Conservation (phyloP, 2,888 invertebrate genomes). For the Tanytarsus gracilentus region DNA sequence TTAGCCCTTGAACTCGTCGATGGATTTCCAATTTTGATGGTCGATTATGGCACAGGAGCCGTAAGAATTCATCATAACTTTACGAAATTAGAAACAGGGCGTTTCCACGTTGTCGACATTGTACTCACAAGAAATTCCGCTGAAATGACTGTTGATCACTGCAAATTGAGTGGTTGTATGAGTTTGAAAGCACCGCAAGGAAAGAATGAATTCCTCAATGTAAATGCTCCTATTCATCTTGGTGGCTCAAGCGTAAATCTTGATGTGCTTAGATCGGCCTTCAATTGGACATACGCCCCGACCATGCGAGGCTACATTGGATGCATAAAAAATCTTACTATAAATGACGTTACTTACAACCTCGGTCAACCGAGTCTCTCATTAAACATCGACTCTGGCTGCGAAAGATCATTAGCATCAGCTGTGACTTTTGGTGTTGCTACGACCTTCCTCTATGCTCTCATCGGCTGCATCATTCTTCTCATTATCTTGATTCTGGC, state of each 20-base stretch:
- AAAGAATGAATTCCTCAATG: constrained; percentile 62
- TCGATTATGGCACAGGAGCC: constrained; percentile 83
- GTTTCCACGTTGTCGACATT: constrained; percentile 80
- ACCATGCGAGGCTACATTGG: constrained; percentile 69
- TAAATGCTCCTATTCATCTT: constrained; percentile 82
- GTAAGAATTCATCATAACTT: constrained; percentile 58
- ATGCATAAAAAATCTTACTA: constrained; percentile 84
- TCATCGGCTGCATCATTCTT: constrained; percentile 78
- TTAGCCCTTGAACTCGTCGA: constrained; percentile 77
- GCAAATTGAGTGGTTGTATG: constrained; percentile 60
- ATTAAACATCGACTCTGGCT: constrained; percentile 62
- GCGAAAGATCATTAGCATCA: constrained; percentile 61
- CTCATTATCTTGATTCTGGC: constrained; percentile 70
- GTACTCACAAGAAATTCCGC: constrained; percentile 54
- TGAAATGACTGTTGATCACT: constrained; percentile 70
- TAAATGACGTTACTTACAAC: constrained; percentile 81
- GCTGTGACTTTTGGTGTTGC: constrained; percentile 77
- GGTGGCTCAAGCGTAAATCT: constrained; percentile 65
- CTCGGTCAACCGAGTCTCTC: constrained; percentile 70
- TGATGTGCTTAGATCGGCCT: constrained; percentile 49
- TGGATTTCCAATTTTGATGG: constrained; percentile 72
- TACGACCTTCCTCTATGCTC: constrained; percentile 80
- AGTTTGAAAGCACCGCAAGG: constrained; percentile 61
- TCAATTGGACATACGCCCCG: constrained; percentile 63
- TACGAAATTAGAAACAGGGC: constrained; percentile 70